phyloP scores from a whole-genome alignment of 2,113 vertebrate species.

The Corythoichthys haematopterus region DNA sequence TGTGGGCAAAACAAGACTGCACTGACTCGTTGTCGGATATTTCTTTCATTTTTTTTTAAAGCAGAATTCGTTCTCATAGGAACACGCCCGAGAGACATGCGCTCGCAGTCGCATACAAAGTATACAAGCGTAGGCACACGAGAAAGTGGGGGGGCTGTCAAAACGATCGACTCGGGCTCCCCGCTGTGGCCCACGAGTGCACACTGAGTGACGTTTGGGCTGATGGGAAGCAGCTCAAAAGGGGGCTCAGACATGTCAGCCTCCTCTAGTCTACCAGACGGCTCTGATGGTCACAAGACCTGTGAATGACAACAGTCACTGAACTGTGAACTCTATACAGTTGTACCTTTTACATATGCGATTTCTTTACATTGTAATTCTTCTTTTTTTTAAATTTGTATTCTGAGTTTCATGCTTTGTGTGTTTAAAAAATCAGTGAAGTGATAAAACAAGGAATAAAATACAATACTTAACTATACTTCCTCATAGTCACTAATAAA shows the following conservation, averaged over 20 bases:
- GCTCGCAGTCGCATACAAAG: constrained; percentile 5
- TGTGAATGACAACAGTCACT: background rate
- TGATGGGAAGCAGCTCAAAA: constrained; percentile 56
- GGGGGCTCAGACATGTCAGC: constrained; percentile 49
- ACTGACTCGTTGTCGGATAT: constrained; percentile 61
- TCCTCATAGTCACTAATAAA: no score
- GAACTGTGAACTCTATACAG: background rate
- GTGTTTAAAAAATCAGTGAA: no score
- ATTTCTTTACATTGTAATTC: no score
- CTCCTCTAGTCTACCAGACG: constrained; percentile 10
- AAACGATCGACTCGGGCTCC: constrained; percentile 61
- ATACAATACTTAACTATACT: no score
- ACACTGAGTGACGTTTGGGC: constrained; percentile 38
- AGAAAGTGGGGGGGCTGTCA: constrained; percentile 64
- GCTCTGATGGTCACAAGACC: constrained; percentile 40
- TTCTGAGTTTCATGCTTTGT: no score
- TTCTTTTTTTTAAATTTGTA: no score
- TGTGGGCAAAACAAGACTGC: constrained; percentile 63
- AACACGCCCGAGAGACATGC: background rate
- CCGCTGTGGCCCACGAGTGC: constrained; percentile 58
- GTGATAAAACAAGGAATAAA: no score
- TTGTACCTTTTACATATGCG: background rate
- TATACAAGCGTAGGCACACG: constrained; percentile 15
- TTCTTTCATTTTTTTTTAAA: constrained; percentile 28
- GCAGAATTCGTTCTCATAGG: constrained; percentile 50